Evolutionary conservation across 2,797 vertebrate genomes (phyloP), one percentile per base, ranked within the genome.

Genomic region (Huso huso): DNA sequence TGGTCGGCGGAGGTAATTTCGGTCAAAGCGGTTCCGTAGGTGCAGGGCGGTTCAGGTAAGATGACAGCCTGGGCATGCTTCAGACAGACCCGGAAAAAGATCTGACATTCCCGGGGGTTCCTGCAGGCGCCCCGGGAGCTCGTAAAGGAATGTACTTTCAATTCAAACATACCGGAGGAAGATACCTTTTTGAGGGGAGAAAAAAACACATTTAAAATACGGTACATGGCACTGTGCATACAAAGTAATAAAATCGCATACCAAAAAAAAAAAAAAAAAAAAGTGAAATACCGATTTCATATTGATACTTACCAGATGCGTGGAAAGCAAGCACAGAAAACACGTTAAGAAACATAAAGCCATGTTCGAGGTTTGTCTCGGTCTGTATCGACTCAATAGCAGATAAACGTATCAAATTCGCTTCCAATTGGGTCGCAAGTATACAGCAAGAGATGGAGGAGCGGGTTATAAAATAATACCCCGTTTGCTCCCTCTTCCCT

Each of bases 61-160:
- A 92, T 90, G 52, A 92, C 88, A 0, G 89, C 88, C 74, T 91
- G 83, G 0, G 91, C 88, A 3, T 93, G 93, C 62, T 92, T 93
- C 0, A 95, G 83, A 60, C 94, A 94, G 55, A 94, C 90, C 4
- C 91, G 79, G 76, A 95, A 95, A 69, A 93, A 91, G 11, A 94
- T 91, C 5, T 88, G 91, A 52, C 94, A 95, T 73, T 92, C 85
- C 2, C 83, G 72, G 64, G 84, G 78, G 50, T 83, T 82, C 8
- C 79, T 79, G 71, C 90, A 88, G 62, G 84, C 77, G 66, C 77
- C 78, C 49, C 86, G 73, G 10, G 90, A 81, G 48, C 84, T 83
- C 75, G 84, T 90, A 58, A 91, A 93, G 2, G 90, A 93, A 6
- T 91, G 84, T 6, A 95, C 89, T 76, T 93, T 93, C 75, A 95